phyloP scores from a whole-genome alignment of 1,140 invertebrate species.

The Tetraneura akinire region DNA sequence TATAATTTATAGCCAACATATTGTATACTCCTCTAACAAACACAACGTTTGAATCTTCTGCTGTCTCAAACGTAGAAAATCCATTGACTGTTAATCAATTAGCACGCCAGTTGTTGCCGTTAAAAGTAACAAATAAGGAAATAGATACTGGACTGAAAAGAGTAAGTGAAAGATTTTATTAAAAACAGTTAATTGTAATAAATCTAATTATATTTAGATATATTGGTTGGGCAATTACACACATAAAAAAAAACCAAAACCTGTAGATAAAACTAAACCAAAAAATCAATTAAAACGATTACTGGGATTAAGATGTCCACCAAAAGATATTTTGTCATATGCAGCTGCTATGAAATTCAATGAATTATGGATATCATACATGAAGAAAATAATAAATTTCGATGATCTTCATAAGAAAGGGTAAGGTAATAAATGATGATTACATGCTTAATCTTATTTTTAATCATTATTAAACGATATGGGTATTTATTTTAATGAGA shows the following conservation, averaged over 20 bases:
- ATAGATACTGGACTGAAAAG: conserved; percentile 27
- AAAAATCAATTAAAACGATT: conserved; percentile 39
- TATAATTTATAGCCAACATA: conserved; percentile 7
- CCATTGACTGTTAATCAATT: conserved; percentile 25
- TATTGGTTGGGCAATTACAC: conserved; percentile 31
- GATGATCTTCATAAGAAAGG: conserved; percentile 28
- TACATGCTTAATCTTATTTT: too few relatives aligned
- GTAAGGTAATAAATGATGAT: neutral
- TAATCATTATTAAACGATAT: too few relatives aligned
- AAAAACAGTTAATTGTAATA: neutral
- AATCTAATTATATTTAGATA: neutral
- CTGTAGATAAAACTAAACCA: neutral
- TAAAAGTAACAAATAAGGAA: conserved; percentile 26
- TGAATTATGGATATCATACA: conserved; percentile 33
- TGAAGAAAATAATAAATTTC: conserved; percentile 33
- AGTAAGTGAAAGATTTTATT: neutral
- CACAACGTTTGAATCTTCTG: conserved; percentile 8
- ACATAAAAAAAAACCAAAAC: conserved; percentile 18
- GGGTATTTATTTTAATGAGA: too few relatives aligned
- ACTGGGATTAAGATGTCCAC: conserved; percentile 27
- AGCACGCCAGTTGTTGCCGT: conserved; percentile 9
- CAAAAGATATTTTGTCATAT: conserved; percentile 42
- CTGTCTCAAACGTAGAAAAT: neutral
- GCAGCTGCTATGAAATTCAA: conserved; percentile 29
- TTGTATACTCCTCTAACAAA: neutral